Percentiles rank a stretch among this genome's conserved stretches.
phyloP scores from a whole-genome alignment of 2,113 vertebrate species.

The Poicephalus gulielmi region DNA sequence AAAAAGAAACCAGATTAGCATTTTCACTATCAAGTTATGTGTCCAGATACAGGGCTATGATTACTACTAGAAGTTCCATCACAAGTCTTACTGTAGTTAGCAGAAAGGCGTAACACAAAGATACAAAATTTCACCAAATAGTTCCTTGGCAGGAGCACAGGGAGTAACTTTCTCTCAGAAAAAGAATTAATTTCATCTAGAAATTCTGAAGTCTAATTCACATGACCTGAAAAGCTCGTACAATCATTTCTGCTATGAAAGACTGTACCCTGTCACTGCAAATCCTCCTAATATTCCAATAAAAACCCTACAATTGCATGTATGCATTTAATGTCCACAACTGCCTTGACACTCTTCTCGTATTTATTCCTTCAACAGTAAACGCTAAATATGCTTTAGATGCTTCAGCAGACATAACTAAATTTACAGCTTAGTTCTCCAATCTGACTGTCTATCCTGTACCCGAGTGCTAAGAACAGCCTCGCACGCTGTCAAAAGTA shows the following conservation, averaged over 20 bases:
- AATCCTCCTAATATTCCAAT: neutral
- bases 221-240: neutral
- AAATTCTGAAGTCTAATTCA: neutral
- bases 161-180: neutral
- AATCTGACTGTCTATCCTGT: neutral
- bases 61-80: neutral
- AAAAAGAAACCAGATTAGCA: constrained; percentile 10
- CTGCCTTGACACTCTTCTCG: neutral
- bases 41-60: neutral
- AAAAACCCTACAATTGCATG: rapidly evolving
- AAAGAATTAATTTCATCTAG: neutral
- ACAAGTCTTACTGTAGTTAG: neutral
- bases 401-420: neutral
- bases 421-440: neutral
- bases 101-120: neutral
- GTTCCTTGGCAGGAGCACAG: neutral
- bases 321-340: neutral
- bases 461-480: neutral
- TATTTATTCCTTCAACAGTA: neutral
- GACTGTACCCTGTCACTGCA: neutral
- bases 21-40: neutral
- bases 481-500: neutral
- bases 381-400: neutral
- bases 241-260: neutral
- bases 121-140: neutral